Base-by-base conservation (phyloP, 2,797 vertebrate species). In the Arrhamphus sclerolepis region DNA sequence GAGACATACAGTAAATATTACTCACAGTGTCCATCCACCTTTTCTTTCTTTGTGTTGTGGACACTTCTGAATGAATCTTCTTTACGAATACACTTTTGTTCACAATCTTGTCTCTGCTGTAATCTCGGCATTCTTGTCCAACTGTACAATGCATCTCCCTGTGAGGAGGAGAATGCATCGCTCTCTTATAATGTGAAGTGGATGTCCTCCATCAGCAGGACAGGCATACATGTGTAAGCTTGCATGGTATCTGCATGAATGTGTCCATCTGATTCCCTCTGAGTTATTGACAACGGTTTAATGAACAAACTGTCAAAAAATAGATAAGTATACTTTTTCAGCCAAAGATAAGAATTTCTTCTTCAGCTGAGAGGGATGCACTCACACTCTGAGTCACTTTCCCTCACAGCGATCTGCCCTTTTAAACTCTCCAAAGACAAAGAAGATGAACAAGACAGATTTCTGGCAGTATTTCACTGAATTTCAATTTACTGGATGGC, bases 401-500 rank as follows among this genome's bases (percentile, higher is more conserved):
- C 11, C 9, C 46, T 62, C 39, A 17, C 17, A 19, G 58, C 46
- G 29, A 31, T 50, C 48, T 54, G 60, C 49, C 60, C 34, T 68
- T 68, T 58, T 40, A 47, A 66, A 54, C 26, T 17, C 66, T 59
- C 16, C 40, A 69, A 56, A 65, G 49, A 61, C 56, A 66, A 63
- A 56, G 8, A 17, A 56, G 60, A 49, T 66, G 44, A 75, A 29
- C 48, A 34, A 65, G 26, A 20, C 55, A 64, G 50, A 70, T 80
- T 66, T 70, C 18, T 52, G 53, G 49, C 22, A 63, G 24, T 39
- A 72, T 70, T 66, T 56, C 17, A 16, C 44, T 46, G 52, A 58
- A 52, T 70, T 75, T 76, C 50, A 65, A 68, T 63, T 56, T 65
- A 19, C 18, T 56, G 46, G 53, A 72, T 66, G 48, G 34, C 20